Percentiles rank a stretch among this genome's conserved stretches.
Evolutionary conservation across 2,797 vertebrate species (phyloP).

Genomic region (Microctenopoma steveboyesi): DNA sequence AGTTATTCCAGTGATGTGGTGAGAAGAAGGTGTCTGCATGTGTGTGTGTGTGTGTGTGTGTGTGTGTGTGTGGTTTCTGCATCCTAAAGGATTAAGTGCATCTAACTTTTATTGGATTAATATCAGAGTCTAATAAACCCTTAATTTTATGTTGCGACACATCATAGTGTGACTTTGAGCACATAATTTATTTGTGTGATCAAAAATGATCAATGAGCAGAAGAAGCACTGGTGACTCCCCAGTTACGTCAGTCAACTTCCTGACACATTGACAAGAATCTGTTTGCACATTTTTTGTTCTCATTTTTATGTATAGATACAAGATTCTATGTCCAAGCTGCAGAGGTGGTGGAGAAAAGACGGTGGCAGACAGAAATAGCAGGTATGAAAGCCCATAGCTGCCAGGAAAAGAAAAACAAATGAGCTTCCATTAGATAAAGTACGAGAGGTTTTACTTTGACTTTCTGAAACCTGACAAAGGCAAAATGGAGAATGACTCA

Average conservation of each 20-base stretch:
- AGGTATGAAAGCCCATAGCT: neutral
- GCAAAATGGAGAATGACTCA: no score
- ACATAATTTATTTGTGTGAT: slow-evolving; percentile 4
- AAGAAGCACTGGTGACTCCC: neutral
- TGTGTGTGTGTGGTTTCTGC: slow-evolving; percentile 5
- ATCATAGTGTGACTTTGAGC: slow-evolving; percentile 5
- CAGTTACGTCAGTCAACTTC: neutral
- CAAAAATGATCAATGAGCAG: neutral
- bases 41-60: slow-evolving; percentile 27
- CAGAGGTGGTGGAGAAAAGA: neutral
- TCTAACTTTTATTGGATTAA: neutral
- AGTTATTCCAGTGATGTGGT: slow-evolving; percentile 51
- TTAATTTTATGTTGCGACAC: slow-evolving; percentile 10
- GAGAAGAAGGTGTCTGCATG: slow-evolving; percentile 13
- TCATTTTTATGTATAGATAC: neutral
- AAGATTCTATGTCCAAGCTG: neutral
- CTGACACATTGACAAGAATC: neutral
- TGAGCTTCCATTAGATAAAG: no score
- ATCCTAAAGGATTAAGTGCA: slow-evolving; percentile 10
- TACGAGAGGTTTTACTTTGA: no score
- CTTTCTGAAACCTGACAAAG: no score
- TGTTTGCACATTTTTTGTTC: neutral
- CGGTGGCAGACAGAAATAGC: neutral
- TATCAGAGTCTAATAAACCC: neutral
- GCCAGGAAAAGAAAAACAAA: neutral